Base-by-base conservation (phyloP, 2,888 invertebrate species). In the Exocentrus adspersus region DNA sequence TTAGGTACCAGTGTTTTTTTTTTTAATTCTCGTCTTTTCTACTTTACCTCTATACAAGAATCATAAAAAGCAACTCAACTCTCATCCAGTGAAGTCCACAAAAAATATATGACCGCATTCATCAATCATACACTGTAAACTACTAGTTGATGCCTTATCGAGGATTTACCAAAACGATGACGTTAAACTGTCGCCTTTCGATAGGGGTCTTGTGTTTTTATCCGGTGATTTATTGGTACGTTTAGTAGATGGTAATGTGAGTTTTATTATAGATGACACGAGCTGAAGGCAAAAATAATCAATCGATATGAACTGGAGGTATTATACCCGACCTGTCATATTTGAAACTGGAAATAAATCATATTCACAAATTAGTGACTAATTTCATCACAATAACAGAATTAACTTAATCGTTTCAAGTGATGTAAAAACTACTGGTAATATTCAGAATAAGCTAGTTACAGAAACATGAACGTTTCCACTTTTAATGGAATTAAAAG, bases 171-270 rank as follows among this genome's bases (percentile, higher is more conserved):
- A 68, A 68, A 70, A 65, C 68, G 73, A 67, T 67, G 71, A 72
- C 71, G 70, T 67, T 67, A 71, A 71, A 72, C 68, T 72, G 72
- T 72, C 69, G 59, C 52, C 54, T 61, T 60, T 42, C 20, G 62
- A 57, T 48, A 62, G 60, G 66, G 65, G 62, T 62, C 60, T 66
- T 53, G 59, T 66, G 72, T 72, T 72, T 67, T 71, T 71, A 73
- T 72, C 66, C 60, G 58, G 65, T 72, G 73, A 72, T 73, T 72
- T 73, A 72, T 73, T 69, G 71, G 72, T 69, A 69, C 69, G 67
- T 67, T 72, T 58, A 61, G 46, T 12, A 54, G 37, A 54, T 61
- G 50, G 52, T 65, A 62, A 65, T 65, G 62, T 9, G 65, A 63
- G 56, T 58, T 68, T 68, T 60, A 62, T 68, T 68, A 59, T 52